Percentiles rank a stretch among this genome's conserved stretches.
These are phyloP conservation scores for Synergus laeviventris DNA, from an alignment of 2,888 invertebrate genomes.

Conservation along the genomic window DNA sequence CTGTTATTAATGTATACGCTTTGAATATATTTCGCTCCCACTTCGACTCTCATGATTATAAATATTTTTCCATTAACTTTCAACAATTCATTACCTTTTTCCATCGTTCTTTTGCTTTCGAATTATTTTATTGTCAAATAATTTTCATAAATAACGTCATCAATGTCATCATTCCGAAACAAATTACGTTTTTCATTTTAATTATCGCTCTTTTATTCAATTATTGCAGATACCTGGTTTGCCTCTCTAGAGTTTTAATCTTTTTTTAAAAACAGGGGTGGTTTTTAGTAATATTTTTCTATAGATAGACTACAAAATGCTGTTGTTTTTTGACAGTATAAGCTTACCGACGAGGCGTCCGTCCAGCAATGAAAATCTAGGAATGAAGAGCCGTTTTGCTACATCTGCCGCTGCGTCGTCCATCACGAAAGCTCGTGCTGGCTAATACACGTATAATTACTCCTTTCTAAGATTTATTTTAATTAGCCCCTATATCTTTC, in stretches of 20 bases:
- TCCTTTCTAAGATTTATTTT: slow-evolving; percentile 76
- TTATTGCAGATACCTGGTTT: not conserved
- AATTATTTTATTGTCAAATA: slow-evolving; percentile 12
- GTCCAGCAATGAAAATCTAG: slow-evolving; percentile 74
- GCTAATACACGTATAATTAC: slow-evolving; percentile 77
- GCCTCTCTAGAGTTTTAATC: not conserved
- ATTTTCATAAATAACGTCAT: slow-evolving; percentile 7
- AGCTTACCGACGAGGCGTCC: slow-evolving; percentile 57
- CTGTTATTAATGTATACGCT: slow-evolving; percentile 48
- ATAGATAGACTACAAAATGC: not conserved
- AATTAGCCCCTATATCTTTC: slow-evolving; percentile 75
- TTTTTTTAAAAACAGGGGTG: not conserved
- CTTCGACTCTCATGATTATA: slow-evolving; percentile 3
- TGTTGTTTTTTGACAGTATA: not conserved
- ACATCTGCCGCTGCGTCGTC: slow-evolving; percentile 75
- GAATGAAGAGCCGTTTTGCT: slow-evolving; percentile 76
- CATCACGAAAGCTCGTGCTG: slow-evolving; percentile 70
- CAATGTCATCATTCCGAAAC: not conserved
- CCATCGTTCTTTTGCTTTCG: not conserved
- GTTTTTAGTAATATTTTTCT: not conserved
- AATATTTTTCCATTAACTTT: slow-evolving; percentile 34
- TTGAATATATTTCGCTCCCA: slow-evolving; percentile 39
- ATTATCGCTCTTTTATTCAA: not conserved
- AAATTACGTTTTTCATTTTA: not conserved
- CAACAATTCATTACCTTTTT: slow-evolving; percentile 17